Base-by-base conservation (phyloP, 2,888 invertebrate species). In the Agapetus fuscipes region DNA sequence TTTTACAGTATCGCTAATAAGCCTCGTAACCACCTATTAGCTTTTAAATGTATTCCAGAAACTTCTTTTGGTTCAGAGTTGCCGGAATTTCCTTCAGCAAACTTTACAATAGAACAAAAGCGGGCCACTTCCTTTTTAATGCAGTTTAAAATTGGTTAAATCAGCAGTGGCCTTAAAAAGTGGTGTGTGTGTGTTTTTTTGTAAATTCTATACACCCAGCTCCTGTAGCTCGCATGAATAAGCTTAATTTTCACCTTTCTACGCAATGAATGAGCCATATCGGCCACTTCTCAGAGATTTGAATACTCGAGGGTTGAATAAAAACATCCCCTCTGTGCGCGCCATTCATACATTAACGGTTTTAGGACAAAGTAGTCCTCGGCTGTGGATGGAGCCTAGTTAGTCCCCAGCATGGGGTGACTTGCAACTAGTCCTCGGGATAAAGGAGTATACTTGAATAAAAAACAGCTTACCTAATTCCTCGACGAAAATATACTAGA, bases 321-420 rank as follows among this genome's bases (percentile, higher is more conserved):
- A 28, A 39, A 37, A 43, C 29, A 34, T 30, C 28, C 25, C 11
- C 37, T 15, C 28, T 20, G 39, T 41, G 27, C 26, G 13, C 26
- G 3, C 35, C 25, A 44, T 43, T 43, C 43, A 46, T 13, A 39
- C 34, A 32, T 34, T 44, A 47, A 47, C 47, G 47, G 47, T 47
- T 47, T 39, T 15, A n/a, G 16, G 25, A 13, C 20, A 29, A 41
- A 37, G 36, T 38, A 39, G 20, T 17, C 16, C 24, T 25, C 15
- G 17, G 28, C 13, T 15, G 34, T 28, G 30, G 34, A 34, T 27
- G 31, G 34, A 27, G 28, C 24, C 32, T 35, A 41, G 38, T 46
- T 43, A 37, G 37, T 37, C 17, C 39, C 15, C 44, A 26, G 12
- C 29, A 34, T 39, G 47, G 37, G 44, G 44, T 34, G 20, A 29